Evolutionary conservation across 2,113 vertebrate species (phyloP), one percentile per base, ranked within the genome.

Genomic region (Dasyurus viverrinus): DNA sequence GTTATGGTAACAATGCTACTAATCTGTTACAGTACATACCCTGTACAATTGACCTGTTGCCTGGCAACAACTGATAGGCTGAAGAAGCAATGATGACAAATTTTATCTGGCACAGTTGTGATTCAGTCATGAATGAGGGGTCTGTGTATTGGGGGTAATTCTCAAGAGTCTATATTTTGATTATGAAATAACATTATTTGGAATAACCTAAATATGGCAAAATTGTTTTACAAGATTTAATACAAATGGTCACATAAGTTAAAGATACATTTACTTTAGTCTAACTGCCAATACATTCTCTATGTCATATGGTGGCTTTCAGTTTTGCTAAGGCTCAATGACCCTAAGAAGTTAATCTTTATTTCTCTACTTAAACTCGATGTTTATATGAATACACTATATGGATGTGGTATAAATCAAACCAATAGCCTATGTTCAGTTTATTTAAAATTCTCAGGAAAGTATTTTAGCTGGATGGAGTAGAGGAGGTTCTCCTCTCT

Each of bases 21-120:
- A 99, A 99, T 99, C 99, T 99, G 99, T 99, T 99, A 99, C 98
- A 98, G 99, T 99, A 99, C 99, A 99, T 99, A 99, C 98, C 99
- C 98, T 97, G 98, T 98, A 98, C 99, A 98, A 99, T 99, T 99
- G 99, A 98, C 98, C 97, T 98, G 99, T 99, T 99, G 99, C 99
- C 98, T 98, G 97, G 99, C 99, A 99, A 99, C 99, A 99, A 97
- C 99, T 99, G 99, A 99, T 99, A 97, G 98, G 48, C 95, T 98
- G 96, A 96, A 98, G 97, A 98, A 98, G 97, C 97, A 96, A 98
- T 96, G 98, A 99, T 99, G 99, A 99, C 99, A 99, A 98, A 99
- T 98, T 99, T 98, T 98, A 98, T 98, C 97, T 97, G 97, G 98
- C 98, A 96, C 99, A 99, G 99, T 98, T 98, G 98, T 98, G 98